Percentiles rank a stretch among this genome's conserved stretches.
These are phyloP conservation scores for Carcina quercana DNA, from an alignment of 2,888 invertebrate species.

Conservation along the genomic window DNA sequence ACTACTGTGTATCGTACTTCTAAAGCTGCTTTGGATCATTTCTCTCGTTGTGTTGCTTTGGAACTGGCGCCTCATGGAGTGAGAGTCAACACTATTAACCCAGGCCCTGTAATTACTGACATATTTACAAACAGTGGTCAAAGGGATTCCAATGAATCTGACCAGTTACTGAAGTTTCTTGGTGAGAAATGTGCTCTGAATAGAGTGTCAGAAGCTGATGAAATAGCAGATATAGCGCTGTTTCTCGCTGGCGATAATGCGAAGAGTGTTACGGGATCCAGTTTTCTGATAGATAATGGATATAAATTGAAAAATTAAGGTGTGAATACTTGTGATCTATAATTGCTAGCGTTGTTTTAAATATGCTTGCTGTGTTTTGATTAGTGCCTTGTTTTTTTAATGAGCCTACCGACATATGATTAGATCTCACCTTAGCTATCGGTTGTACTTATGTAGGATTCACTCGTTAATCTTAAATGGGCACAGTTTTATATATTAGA, in stretches of 20 bases:
- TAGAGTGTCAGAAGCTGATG: conserved; percentile 21
- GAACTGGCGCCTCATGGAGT: conserved; percentile 75
- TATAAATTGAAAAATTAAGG: conserved; percentile 8
- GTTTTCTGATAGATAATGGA: conserved; percentile 19
- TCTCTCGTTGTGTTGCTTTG: conserved; percentile 80
- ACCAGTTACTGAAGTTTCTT: too few relatives aligned
- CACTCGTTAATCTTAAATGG: too few relatives aligned
- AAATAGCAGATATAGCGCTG: conserved; percentile 27
- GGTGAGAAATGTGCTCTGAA: too few relatives aligned
- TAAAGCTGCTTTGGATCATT: conserved; percentile 83
- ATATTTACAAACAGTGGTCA: conserved; percentile 41
- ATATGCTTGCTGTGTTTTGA: too few relatives aligned
- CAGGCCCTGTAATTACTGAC: conserved; percentile 76
- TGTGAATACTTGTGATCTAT: too few relatives aligned
- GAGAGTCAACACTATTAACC: conserved; percentile 81
- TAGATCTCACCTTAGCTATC: too few relatives aligned
- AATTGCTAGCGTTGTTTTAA: too few relatives aligned
- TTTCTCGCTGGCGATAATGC: conserved; percentile 28
- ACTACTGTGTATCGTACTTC: conserved; percentile 74
- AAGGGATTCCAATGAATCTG: too few relatives aligned
- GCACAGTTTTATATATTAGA: too few relatives aligned
- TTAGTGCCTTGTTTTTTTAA: too few relatives aligned
- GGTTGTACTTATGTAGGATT: too few relatives aligned
- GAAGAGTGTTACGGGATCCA: conserved; percentile 21
- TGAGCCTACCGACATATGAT: too few relatives aligned